Evolutionary conservation across 2,888 invertebrate species (phyloP).

Genomic region (Drosophila tanythrix): DNA sequence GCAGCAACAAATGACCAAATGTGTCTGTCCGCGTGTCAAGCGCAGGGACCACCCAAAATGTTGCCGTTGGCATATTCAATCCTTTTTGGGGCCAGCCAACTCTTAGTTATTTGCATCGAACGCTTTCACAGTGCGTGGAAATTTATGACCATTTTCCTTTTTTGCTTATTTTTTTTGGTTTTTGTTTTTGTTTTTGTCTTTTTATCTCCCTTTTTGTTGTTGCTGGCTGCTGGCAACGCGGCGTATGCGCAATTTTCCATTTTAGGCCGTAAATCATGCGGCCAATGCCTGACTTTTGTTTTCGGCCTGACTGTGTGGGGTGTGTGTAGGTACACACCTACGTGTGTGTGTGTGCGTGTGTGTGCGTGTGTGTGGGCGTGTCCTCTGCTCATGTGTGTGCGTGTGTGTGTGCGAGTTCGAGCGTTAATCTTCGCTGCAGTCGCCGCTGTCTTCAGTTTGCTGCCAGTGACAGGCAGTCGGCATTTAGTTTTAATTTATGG

Average conservation of each 20-base stretch:
- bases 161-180: neutral
- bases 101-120: conserved; percentile 55
- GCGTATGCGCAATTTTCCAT: conserved; percentile 79
- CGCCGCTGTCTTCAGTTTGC: conserved; percentile 62
- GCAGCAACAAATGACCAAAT: conserved; percentile 78
- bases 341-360: conserved; percentile 18
- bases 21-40: conserved; percentile 69
- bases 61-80: conserved; percentile 26
- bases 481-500: conserved; percentile 82
- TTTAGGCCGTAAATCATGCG: conserved; percentile 72
- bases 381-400: conserved; percentile 25
- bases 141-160: conserved; percentile 57
- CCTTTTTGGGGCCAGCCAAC: conserved; percentile 18
- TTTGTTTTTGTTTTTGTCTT: neutral
- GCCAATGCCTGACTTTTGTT: conserved; percentile 76
- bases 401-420: conserved; percentile 48
- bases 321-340: conserved; percentile 32
- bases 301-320: conserved; percentile 52
- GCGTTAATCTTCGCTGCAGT: conserved; percentile 77
- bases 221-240: conserved; percentile 45
- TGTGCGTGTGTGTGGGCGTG: conserved; percentile 52
- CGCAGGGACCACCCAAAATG: conserved; percentile 49
- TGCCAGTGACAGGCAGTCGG: conserved; percentile 74
- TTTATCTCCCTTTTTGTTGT: conserved; percentile 15
- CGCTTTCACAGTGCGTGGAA: conserved; percentile 38